Base-by-base conservation (phyloP, 2,888 invertebrate species). In the Loripinus fragilis region DNA sequence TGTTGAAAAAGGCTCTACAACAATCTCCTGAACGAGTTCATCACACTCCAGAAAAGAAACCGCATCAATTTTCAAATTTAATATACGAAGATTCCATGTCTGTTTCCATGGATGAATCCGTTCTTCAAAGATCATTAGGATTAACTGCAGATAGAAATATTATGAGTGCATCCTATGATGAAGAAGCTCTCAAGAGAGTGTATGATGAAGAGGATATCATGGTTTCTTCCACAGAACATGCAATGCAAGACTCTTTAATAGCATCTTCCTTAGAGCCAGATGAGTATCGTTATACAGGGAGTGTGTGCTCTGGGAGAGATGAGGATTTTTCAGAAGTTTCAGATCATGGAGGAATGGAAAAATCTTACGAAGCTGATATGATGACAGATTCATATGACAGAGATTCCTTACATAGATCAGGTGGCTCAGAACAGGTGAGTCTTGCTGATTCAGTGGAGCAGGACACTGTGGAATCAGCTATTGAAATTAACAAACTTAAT, bases 1-100 rank as follows among this genome's bases (percentile, higher is more conserved):
- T 87, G 67, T 81, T 91, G 48, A 85, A 86, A 30, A 80, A 86
- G 73, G 84, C 86, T 15, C 80, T 91, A 25, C 87, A 82, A 20
- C 48, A 83, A 10, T 68, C 71, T 12, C 75, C 81, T 30, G 77
- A 81, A 48, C 76, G 75, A 60, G 10, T 33, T 3, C 87, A 81
- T 20, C 45, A 82, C 17, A 69, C 71, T 20, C 73, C 81, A 42
- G 77, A 81, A 48, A 79, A 81, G 66, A 81, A 64, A 41, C 10
- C 38, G 25, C 77, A 74, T 25, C 76, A 71, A 38, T 35, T 80
- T 38, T 50, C 75, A 25, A 74, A 80, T 35, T 23, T 78, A 28
- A 60, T 77, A 23, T 55, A 76, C n/a, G 82, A 76, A 20, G 79
- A 83, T 41, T 30, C 65, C 1, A 74, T 85, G 77, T 75, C 85